Conservation (phyloP, 2,888 invertebrate genomes). For the Drosophila helvetica region DNA sequence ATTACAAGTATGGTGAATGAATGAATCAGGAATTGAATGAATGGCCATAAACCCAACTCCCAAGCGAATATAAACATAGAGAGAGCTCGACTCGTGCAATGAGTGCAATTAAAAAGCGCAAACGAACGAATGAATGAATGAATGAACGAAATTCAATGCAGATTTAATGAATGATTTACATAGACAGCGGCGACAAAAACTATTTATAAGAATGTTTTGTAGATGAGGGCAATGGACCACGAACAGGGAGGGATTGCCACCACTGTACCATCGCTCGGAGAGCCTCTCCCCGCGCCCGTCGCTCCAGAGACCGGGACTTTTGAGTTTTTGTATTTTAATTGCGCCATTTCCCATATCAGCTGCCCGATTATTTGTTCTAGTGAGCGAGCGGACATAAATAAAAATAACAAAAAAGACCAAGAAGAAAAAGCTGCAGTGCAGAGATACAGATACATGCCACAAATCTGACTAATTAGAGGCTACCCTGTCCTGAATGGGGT, state of each 20-base stretch:
- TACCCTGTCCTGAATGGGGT: slow-evolving; percentile 1
- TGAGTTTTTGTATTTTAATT: slow-evolving; percentile 63
- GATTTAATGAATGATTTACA: slow-evolving; percentile 73
- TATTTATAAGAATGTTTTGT: slow-evolving; percentile 58
- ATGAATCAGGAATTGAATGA: slow-evolving; percentile 24
- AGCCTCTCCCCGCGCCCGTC: neutral
- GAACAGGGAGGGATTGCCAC: slow-evolving; percentile 13
- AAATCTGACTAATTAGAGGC: slow-evolving; percentile 64
- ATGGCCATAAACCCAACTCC: slow-evolving; percentile 21
- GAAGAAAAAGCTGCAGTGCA: slow-evolving; percentile 26
- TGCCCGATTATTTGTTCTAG: slow-evolving; percentile 73
- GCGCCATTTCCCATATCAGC: slow-evolving; percentile 78
- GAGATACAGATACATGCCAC: slow-evolving; percentile 38
- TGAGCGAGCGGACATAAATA: slow-evolving; percentile 60
- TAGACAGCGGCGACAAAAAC: slow-evolving; percentile 61
- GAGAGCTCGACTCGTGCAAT: slow-evolving; percentile 20
- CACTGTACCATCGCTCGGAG: neutral
- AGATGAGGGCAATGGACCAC: slow-evolving; percentile 39
- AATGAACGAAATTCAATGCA: slow-evolving; percentile 69
- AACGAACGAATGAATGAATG: slow-evolving; percentile 41
- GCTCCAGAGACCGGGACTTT: slow-evolving; percentile 16
- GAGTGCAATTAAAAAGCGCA: slow-evolving; percentile 64
- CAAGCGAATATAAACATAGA: slow-evolving; percentile 32
- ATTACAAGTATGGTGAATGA: slow-evolving; percentile 13
- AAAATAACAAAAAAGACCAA: slow-evolving; percentile 40